These are phyloP conservation scores for Galerucella calmariensis DNA, from an alignment of 2,888 invertebrate genomes.

Conservation along the genomic window DNA sequence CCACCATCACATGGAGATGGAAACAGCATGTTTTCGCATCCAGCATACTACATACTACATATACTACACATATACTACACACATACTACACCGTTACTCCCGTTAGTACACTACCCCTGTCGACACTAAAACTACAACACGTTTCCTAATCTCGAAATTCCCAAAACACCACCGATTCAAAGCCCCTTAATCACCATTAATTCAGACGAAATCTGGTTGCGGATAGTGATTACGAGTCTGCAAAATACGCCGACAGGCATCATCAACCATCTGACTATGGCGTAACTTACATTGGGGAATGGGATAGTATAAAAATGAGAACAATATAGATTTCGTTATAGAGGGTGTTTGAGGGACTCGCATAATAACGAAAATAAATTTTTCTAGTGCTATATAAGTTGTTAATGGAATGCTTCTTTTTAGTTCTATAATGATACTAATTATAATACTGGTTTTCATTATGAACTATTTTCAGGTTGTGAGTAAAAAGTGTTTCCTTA, in stretches of 20 bases:
- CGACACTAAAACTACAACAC: conserved; percentile 28
- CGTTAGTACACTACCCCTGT: not conserved
- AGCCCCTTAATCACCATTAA: conserved; percentile 36
- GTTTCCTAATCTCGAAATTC: conserved; percentile 31
- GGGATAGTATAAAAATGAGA: not conserved
- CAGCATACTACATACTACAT: not conserved
- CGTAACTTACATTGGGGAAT: conserved; percentile 1
- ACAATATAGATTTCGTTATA: not conserved
- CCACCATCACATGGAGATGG: not conserved
- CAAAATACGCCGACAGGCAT: conserved; percentile 27
- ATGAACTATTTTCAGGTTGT: too few species aligned
- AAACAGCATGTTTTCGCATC: not conserved
- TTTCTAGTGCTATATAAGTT: too few species aligned
- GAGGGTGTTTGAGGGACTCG: not conserved
- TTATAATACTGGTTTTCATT: too few species aligned
- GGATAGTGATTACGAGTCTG: conserved; percentile 33
- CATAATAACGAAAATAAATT: too few species aligned
- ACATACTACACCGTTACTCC: not conserved
- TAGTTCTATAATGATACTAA: too few species aligned
- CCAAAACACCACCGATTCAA: conserved; percentile 33
- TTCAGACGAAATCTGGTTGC: conserved; percentile 34
- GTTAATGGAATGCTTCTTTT: too few species aligned
- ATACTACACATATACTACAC: not conserved
- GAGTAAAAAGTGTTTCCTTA: too few species aligned
- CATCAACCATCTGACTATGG: conserved; percentile 16